phyloP scores from a whole-genome alignment of 2,113 vertebrate species.

The Tyrannus savana region DNA sequence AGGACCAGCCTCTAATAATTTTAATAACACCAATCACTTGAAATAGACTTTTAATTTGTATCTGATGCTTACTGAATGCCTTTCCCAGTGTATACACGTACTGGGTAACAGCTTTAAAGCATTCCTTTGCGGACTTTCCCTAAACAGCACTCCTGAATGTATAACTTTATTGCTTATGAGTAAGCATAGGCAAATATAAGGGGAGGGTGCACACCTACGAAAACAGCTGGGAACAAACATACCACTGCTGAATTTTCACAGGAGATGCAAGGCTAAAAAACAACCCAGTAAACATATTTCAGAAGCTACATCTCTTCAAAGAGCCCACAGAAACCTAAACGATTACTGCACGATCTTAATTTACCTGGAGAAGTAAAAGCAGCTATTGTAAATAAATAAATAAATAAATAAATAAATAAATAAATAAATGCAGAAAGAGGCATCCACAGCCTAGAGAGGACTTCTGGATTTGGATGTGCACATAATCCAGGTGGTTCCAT shows the following conservation, averaged over 20 bases:
- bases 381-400: neutral
- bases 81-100: neutral
- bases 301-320: constrained; percentile 40
- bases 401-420: neutral
- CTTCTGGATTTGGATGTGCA: constrained; percentile 20
- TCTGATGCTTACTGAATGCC: neutral
- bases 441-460: constrained; percentile 1
- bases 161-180: constrained; percentile 53
- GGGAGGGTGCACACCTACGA: constrained; percentile 18
- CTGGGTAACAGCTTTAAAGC: constrained; percentile 31
- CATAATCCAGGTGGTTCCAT: neutral
- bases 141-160: constrained; percentile 29
- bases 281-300: constrained; percentile 17
- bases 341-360: neutral
- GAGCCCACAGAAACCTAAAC: constrained; percentile 1
- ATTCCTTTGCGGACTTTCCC: constrained; percentile 4
- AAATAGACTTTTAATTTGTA: constrained; percentile 5
- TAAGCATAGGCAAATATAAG: constrained; percentile 50
- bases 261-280: constrained; percentile 3
- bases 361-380: constrained; percentile 7
- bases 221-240: constrained; percentile 39
- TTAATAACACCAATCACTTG: neutral
- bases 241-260: constrained; percentile 18
- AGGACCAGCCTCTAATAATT: neutral
- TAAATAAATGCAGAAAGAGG: constrained; percentile 36